Base-by-base conservation (phyloP, 2,113 vertebrate species). In the Rhadina sibilatrix region DNA sequence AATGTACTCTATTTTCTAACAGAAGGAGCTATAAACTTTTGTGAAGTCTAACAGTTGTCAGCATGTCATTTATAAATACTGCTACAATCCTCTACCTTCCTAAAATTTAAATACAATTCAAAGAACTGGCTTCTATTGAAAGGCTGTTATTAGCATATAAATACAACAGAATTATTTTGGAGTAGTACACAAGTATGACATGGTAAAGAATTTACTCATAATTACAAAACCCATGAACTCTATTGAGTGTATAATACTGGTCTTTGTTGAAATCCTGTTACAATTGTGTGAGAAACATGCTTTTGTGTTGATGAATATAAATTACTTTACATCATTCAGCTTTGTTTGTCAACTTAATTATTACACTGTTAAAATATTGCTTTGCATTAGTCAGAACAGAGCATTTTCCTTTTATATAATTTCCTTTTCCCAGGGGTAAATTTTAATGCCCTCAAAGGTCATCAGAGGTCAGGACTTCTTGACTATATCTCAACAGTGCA, bases 141-240 rank as follows among this genome's bases (percentile, higher is more conserved):
- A 98, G 96, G 92, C 79, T 89, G 40, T 66, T 87, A 98, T 98
- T 98, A 98, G 93, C 98, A 98, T 98, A 97, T 96, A 98, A 97
- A 98, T 97, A 96, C 95, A 97, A 97, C 96, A 96, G 94, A 97
- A 97, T 97, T 71, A 96, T 97, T 98, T 97, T 95, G 93, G 92
- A 97, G 94, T 85, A 96, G 91, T 83, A 97, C 92, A 95, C 54
- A 56, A 90, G 64, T 92, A 97, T 94, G 93, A 97, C 96, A 97
- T 57, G 76, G 91, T 96, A 96, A 97, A 97, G 92, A 96, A 92
- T 97, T 98, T 97, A 97, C 83, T 96, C 92, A 95, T 97, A 98
- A 97, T 97, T 97, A 97, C 94, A 97, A 97, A 98, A 91, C 93
- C 90, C 90, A 83, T 91, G 94, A 77, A 97, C 81, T 92, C 97